Percentiles rank a stretch among this genome's conserved stretches.
Evolutionary conservation across 2,888 invertebrate genomes (phyloP).

Genomic region (Drosophila bunnanda): DNA sequence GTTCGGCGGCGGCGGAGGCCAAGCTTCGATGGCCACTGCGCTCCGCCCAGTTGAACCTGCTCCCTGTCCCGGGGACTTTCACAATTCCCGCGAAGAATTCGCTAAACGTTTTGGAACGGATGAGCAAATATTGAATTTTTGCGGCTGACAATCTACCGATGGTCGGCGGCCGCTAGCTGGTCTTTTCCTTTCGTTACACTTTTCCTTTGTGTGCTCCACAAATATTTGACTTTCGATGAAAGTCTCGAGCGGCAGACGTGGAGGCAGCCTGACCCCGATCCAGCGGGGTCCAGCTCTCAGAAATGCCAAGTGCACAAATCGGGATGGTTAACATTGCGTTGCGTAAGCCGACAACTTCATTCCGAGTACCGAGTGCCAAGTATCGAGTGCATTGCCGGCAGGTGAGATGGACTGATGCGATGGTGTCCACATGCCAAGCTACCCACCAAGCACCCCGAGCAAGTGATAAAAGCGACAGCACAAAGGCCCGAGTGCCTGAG

Average conservation of each 20-base stretch:
- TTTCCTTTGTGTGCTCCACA: constrained; percentile 72
- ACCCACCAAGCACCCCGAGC: constrained; percentile 31
- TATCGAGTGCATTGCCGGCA: constrained; percentile 34
- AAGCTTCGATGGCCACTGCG: constrained; percentile 55
- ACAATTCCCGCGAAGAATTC: constrained; percentile 61
- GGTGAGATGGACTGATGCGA: constrained; percentile 33
- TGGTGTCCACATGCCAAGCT: constrained; percentile 55
- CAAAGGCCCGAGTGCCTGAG: constrained; percentile 41
- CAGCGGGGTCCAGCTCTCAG: constrained; percentile 53
- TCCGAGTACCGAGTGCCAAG: constrained; percentile 51
- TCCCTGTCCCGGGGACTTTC: constrained; percentile 68
- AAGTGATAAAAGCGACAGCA: constrained; percentile 19
- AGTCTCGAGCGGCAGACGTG: constrained; percentile 56
- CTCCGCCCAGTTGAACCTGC: constrained; percentile 59
- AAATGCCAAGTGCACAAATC: constrained; percentile 52
- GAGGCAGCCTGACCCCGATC: constrained; percentile 71
- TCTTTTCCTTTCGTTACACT: constrained; percentile 74
- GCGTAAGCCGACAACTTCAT: constrained; percentile 61
- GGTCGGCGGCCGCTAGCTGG: constrained; percentile 16
- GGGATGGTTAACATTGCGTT: constrained; percentile 72
- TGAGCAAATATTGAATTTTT: constrained; percentile 67
- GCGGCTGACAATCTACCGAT: constrained; percentile 29
- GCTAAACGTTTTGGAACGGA: constrained; percentile 45
- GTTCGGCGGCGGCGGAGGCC: constrained; percentile 49
- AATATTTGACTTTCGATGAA: constrained; percentile 80